Conservation (phyloP, 2,888 invertebrate genomes). For the Nomada flava region DNA sequence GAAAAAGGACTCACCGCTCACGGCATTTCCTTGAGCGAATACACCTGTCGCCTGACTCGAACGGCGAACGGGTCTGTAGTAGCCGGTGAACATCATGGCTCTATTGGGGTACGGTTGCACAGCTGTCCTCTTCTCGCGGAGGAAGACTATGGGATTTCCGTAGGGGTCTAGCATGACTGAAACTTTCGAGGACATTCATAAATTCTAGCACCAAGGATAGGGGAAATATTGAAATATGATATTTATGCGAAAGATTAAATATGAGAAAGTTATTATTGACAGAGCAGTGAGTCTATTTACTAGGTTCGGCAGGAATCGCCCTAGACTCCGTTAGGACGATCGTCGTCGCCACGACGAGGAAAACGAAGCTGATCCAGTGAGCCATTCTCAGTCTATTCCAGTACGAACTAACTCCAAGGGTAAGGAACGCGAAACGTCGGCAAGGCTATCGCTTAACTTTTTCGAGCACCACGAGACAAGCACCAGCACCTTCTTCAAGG, state of each 20-base stretch:
- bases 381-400: slow-evolving; percentile 57
- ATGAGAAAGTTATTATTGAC: not conserved
- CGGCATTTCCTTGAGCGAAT: slow-evolving; percentile 80
- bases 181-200: slow-evolving; percentile 53
- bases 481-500: slow-evolving; percentile 48
- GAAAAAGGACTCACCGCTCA: slow-evolving; percentile 78
- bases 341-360: slow-evolving; percentile 85
- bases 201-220: not conserved
- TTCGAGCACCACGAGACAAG: slow-evolving; percentile 35
- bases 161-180: slow-evolving; percentile 72
- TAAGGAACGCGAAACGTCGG: not conserved
- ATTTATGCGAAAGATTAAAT: not conserved
- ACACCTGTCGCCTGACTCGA: slow-evolving; percentile 76
- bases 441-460: not conserved
- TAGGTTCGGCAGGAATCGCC: slow-evolving; percentile 70
- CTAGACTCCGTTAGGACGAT: slow-evolving; percentile 82
- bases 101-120: slow-evolving; percentile 73
- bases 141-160: slow-evolving; percentile 71
- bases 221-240: too few species aligned
- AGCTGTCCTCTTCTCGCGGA: slow-evolving; percentile 73
- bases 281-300: slow-evolving; percentile 58
- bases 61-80: slow-evolving; percentile 77
- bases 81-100: slow-evolving; percentile 82
- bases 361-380: slow-evolving; percentile 63
- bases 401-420: not conserved